These are phyloP conservation scores for Phlogophora meticulosa DNA, from an alignment of 2,888 invertebrate genomes.

Conservation along the genomic window DNA sequence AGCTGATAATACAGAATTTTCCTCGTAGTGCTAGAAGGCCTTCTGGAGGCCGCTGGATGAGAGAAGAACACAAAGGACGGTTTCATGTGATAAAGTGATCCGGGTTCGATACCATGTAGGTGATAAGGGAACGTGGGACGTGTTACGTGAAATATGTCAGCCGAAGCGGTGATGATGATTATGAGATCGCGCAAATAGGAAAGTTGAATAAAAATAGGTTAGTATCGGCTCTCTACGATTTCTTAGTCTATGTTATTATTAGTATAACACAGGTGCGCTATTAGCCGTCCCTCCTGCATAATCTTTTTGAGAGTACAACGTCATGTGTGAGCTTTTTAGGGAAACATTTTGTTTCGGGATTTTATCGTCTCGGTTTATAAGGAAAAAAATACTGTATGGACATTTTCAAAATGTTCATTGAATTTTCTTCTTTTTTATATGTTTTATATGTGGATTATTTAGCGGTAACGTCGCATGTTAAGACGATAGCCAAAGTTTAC, in stretches of 20 bases:
- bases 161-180: not conserved
- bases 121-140: no score
- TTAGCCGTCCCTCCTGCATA: slow-evolving; percentile 18
- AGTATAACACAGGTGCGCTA: slow-evolving; percentile 39
- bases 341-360: slow-evolving; percentile 31
- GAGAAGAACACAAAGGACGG: no score
- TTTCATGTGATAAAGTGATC: no score
- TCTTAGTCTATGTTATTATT: slow-evolving; percentile 27
- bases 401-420: not conserved
- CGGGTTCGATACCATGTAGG: no score
- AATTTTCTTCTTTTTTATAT: not conserved
- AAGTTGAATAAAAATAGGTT: no score
- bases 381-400: no score
- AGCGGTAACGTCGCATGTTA: no score
- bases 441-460: no score
- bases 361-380: slow-evolving; percentile 13
- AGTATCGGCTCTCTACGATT: slow-evolving; percentile 1
- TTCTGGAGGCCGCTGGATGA: no score
- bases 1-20: no score
- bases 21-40: no score
- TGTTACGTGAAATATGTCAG: not conserved
- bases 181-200: not conserved
- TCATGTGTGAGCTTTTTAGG: slow-evolving; percentile 15
- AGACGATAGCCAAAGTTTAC: no score
- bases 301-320: slow-evolving; percentile 28